phyloP scores from a whole-genome alignment of 2,797 vertebrate genomes.

The Pseudotriccus pelzelni region DNA sequence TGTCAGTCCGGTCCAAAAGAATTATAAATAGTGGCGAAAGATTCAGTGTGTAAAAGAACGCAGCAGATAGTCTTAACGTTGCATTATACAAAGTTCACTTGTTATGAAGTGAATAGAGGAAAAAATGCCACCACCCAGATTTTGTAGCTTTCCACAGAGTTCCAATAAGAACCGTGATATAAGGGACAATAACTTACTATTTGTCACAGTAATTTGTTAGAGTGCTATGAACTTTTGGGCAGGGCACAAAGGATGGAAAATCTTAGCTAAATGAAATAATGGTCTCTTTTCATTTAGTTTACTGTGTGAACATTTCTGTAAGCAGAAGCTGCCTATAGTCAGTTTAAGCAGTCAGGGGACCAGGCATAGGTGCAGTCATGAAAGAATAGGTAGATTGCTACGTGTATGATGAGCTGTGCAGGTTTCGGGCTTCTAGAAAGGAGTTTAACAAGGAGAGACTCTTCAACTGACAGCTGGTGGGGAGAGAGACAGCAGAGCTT shows the following conservation, averaged over 20 bases:
- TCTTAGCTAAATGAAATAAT: constrained; percentile 67
- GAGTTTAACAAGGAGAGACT: not conserved
- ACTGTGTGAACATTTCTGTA: constrained; percentile 18
- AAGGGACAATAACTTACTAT: constrained; percentile 63
- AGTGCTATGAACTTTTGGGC: constrained; percentile 63
- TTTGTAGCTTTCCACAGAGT: constrained; percentile 51
- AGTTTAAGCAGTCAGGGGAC: constrained; percentile 25
- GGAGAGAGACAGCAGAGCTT: not conserved
- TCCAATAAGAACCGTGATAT: not conserved
- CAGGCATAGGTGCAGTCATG: not conserved
- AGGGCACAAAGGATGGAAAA: constrained; percentile 62
- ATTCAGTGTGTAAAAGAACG: constrained; percentile 32
- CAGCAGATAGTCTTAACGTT: constrained; percentile 28
- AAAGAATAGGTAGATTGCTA: not conserved
- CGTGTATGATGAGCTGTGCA: not conserved
- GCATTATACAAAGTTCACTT: constrained; percentile 39
- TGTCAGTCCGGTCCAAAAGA: not conserved
- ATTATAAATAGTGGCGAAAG: not conserved
- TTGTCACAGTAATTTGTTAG: constrained; percentile 1
- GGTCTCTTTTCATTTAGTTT: constrained; percentile 63
- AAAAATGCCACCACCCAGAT: not conserved
- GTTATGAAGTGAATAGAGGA: constrained; percentile 17
- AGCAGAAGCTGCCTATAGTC: constrained; percentile 26
- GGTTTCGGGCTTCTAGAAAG: not conserved
- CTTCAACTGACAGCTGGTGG: not conserved